These are phyloP conservation scores for Hirtodrosophila histrioides DNA, from an alignment of 2,888 invertebrate species.

Conservation along the genomic window DNA sequence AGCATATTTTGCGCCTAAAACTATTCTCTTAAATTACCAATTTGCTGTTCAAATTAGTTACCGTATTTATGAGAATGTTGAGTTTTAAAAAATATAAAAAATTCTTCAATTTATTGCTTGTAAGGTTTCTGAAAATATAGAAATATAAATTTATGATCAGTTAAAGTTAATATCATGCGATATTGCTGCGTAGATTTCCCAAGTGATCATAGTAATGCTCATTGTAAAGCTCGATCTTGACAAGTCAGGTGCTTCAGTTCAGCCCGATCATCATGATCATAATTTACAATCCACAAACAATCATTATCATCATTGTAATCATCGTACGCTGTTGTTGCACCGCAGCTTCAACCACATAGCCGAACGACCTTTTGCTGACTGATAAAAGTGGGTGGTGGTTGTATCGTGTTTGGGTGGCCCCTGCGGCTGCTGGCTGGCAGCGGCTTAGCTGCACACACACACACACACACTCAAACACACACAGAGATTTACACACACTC, in stretches of 20 bases:
- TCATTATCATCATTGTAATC: slow-evolving; percentile 16
- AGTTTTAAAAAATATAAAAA: no score
- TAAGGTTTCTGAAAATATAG: background rate
- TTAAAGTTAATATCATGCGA: background rate
- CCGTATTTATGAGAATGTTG: no score
- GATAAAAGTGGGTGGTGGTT: slow-evolving; percentile 74
- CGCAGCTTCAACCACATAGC: slow-evolving; percentile 59
- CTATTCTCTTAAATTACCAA: no score
- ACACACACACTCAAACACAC: slow-evolving; percentile 21
- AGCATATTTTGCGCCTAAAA: no score
- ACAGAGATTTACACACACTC: slow-evolving; percentile 16
- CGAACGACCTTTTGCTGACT: slow-evolving; percentile 78
- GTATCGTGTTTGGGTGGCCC: slow-evolving; percentile 48
- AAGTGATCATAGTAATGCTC: slow-evolving; percentile 8
- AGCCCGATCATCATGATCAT: slow-evolving; percentile 16
- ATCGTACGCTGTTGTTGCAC: background rate
- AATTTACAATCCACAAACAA: slow-evolving; percentile 3
- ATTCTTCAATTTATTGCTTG: no score
- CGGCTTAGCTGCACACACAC: slow-evolving; percentile 63
- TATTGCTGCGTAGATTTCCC: background rate
- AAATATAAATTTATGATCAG: background rate
- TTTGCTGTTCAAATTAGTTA: no score
- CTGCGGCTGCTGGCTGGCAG: slow-evolving; percentile 58
- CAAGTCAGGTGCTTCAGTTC: slow-evolving; percentile 62
- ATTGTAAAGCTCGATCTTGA: slow-evolving; percentile 42